Conservation (phyloP, 2,888 invertebrate species). For the Sphinx pinastri region DNA sequence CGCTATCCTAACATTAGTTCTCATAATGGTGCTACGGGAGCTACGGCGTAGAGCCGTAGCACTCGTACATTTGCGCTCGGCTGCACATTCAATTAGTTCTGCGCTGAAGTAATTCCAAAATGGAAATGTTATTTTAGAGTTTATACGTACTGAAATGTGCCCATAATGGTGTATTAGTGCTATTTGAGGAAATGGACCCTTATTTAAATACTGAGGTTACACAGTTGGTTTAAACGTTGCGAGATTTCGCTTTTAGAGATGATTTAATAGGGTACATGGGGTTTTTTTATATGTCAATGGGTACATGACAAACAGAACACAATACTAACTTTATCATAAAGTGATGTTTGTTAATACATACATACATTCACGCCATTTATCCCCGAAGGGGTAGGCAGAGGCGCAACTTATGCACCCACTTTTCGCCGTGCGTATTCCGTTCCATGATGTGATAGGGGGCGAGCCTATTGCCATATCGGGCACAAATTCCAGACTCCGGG, state of each 20-base stretch:
- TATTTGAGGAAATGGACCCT: not conserved
- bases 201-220: slow-evolving; percentile 8
- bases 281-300: not conserved
- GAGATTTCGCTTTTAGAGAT: not conserved
- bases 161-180: not conserved
- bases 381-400: too few relatives aligned
- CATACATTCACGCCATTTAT: too few relatives aligned
- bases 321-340: too few relatives aligned
- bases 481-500: too few relatives aligned
- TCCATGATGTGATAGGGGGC: too few relatives aligned
- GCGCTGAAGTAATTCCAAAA: slow-evolving; percentile 28
- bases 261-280: not conserved
- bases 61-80: slow-evolving; percentile 41
- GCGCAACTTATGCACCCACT: too few relatives aligned
- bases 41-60: slow-evolving; percentile 45
- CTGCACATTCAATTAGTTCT: slow-evolving; percentile 42
- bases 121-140: slow-evolving; percentile 22
- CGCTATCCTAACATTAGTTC: slow-evolving; percentile 13
- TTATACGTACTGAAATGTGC: slow-evolving; percentile 9
- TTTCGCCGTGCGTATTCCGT: too few relatives aligned
- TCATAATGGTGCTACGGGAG: slow-evolving; percentile 40
- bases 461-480: too few relatives aligned
- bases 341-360: too few relatives aligned
- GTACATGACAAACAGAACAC: too few relatives aligned
- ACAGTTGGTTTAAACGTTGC: not conserved